Base-by-base conservation (phyloP, 2,797 vertebrate genomes). In the Chaunax sp. region DNA sequence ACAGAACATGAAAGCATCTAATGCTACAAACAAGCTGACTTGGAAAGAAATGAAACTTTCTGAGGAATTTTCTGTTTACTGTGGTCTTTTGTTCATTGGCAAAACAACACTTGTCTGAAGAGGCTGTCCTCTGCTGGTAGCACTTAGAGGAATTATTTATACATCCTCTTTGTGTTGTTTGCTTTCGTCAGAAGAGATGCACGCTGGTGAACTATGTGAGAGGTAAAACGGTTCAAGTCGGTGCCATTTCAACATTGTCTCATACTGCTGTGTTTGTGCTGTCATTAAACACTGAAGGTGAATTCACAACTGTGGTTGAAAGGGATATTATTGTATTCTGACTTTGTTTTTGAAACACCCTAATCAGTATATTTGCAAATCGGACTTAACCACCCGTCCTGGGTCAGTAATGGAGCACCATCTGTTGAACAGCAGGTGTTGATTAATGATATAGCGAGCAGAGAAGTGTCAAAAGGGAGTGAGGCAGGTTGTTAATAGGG, bases 401-500 rank as follows among this genome's bases (percentile, higher is more conserved):
- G 72, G 70, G 81, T 84, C 77, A 72, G 46, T 78, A 65, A 57
- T 65, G 57, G 76, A 69, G 2, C 35, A 28, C 85, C 89, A 88
- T 88, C 86, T 91, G 89, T 72, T 84, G 58, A 76, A 63, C 81
- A 87, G 87, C 84, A 73, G 83, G 86, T 69, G 83, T 78, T 70
- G 83, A 83, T 46, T 70, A 77, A 78, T 89, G 84, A 84, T 81
- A 90, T 69, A 59, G 47, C 53, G 19, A 18, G 56, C 62, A 59
- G 72, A 82, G 64, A 10, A 45, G 33, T 43, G 55, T 74, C 51
- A 65, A 20, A 75, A 30, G 10, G 16, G 28, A 73, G 69, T 0
- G 2, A 44, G 43, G 46, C 4, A 5, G 56, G 30, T 19, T 47
- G 16, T 35, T 33, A 37, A 62, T 46, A 47, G 47, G n/a, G 51